Percentiles rank a stretch among this genome's conserved stretches.
These are phyloP conservation scores for Xiphophorus maculatus DNA, from an alignment of 2,113 vertebrate genomes.

Conservation along the genomic window DNA sequence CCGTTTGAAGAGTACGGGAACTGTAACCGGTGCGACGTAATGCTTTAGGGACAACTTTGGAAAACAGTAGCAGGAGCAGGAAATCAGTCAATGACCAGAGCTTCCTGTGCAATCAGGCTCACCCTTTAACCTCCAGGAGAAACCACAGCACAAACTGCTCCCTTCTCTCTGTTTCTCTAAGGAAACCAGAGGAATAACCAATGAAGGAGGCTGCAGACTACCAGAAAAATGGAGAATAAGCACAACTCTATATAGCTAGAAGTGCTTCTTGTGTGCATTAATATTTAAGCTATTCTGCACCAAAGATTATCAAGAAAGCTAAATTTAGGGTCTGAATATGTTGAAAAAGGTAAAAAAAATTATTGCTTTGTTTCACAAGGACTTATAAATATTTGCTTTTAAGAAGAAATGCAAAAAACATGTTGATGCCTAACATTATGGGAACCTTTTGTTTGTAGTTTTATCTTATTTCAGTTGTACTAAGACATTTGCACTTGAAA, in stretches of 20 bases:
- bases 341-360: too few species aligned
- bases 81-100: conserved; percentile 77
- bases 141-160: conserved; percentile 55
- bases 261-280: neutral
- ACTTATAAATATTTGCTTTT: too few species aligned
- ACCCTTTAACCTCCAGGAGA: conserved; percentile 62
- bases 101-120: conserved; percentile 75
- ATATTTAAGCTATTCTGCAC: neutral
- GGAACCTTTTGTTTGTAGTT: too few species aligned
- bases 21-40: conserved; percentile 36
- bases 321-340: neutral
- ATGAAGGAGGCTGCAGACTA: neutral
- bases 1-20: conserved; percentile 14
- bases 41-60: conserved; percentile 45
- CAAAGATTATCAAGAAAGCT: neutral
- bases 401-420: too few species aligned
- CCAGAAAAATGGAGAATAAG: neutral
- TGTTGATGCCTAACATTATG: too few species aligned
- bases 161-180: conserved; percentile 48
- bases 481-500: too few species aligned
- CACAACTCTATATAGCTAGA: neutral
- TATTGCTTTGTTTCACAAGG: too few species aligned
- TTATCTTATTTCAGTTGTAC: too few species aligned
- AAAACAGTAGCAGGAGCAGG: conserved; percentile 80
- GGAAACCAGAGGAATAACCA: conserved; percentile 8